Evolutionary conservation across 1,140 invertebrate genomes (phyloP), one percentile per base, ranked within the genome.

Genomic region (Drosophila erecta): DNA sequence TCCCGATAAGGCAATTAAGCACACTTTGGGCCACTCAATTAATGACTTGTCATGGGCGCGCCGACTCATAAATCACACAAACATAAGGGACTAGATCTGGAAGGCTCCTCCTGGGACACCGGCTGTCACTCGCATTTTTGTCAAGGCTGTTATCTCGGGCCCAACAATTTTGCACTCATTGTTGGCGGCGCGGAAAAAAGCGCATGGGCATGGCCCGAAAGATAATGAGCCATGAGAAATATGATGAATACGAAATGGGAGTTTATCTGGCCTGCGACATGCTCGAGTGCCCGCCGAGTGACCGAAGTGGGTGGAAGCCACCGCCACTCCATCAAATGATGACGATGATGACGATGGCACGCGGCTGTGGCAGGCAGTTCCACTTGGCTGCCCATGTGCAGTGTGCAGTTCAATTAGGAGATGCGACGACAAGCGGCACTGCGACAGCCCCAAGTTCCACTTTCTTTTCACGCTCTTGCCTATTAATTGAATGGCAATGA

Each of bases 391-490:
- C 27, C 50, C 84, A 53, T 66, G 71, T 81, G 75, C 73, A 70
- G 47, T 58, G 70, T 65, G 65, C 57, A 61, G 50, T 79, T 71
- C 65, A 81, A 76, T 71, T 72, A 71, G 56, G 41, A 44, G 51
- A 71, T 53, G 71, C 33, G 35, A 35, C n/a, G n/a, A n/a, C n/a
- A n/a, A n/a, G n/a, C n/a, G n/a, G n/a, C n/a, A n/a, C n/a, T n/a
- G 51, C 51, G 55, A 53, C 27, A 79, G 64, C 41, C 44, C 40
- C 53, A 24, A 65, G 74, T 55, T 55, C 40, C 62, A 66, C 83
- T 86, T 86, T 86, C 79, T 87, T 83, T 86, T 87, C 75, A 86
- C 84, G 83, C 81, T 85, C 20, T 69, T 66, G 77, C 65, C 59
- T 61, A 79, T 81, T 73, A 77, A 87, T 83, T 89, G 79, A 87